phyloP scores from a whole-genome alignment of 2,888 invertebrate species.

The Drosophila mettleri region DNA sequence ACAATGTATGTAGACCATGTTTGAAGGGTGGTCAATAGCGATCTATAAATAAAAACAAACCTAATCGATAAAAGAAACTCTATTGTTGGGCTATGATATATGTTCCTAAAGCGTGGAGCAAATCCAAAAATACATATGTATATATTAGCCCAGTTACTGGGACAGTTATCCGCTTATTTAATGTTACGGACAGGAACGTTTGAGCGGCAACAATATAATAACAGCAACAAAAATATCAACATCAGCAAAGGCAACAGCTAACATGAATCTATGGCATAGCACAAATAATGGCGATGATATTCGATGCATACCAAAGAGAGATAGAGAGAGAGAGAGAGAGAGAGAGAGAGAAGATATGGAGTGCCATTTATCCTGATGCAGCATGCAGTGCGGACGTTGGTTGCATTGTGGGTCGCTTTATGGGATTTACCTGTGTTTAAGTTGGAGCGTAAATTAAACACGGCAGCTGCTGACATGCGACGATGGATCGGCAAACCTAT shows the following conservation, averaged over 20 bases:
- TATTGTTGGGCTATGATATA: slow-evolving; percentile 30
- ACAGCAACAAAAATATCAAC: slow-evolving; percentile 41
- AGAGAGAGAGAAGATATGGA: neutral
- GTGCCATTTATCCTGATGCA: slow-evolving; percentile 62
- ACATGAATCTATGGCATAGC: slow-evolving; percentile 52
- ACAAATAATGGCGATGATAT: slow-evolving; percentile 70
- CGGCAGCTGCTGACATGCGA: slow-evolving; percentile 72
- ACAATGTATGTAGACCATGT: slow-evolving; percentile 1
- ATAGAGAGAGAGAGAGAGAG: slow-evolving; percentile 8
- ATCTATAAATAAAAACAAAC: slow-evolving; percentile 14
- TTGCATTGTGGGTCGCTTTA: slow-evolving; percentile 56
- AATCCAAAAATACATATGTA: slow-evolving; percentile 23
- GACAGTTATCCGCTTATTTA: slow-evolving; percentile 53
- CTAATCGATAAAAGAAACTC: slow-evolving; percentile 16
- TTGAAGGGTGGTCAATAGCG: neutral
- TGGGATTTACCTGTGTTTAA: slow-evolving; percentile 71
- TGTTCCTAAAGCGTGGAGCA: slow-evolving; percentile 18
- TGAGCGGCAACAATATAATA: slow-evolving; percentile 42
- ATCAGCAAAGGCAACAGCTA: slow-evolving; percentile 36
- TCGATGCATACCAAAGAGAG: slow-evolving; percentile 51
- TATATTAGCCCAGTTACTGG: slow-evolving; percentile 58
- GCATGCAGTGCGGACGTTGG: slow-evolving; percentile 39
- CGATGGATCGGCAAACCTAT: slow-evolving; percentile 55
- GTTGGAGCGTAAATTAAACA: slow-evolving; percentile 70
- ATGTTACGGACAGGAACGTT: slow-evolving; percentile 32